Evolutionary conservation across 2,888 invertebrate genomes (phyloP), one percentile per base, ranked within the genome.

Genomic region (Phortica okadai): DNA sequence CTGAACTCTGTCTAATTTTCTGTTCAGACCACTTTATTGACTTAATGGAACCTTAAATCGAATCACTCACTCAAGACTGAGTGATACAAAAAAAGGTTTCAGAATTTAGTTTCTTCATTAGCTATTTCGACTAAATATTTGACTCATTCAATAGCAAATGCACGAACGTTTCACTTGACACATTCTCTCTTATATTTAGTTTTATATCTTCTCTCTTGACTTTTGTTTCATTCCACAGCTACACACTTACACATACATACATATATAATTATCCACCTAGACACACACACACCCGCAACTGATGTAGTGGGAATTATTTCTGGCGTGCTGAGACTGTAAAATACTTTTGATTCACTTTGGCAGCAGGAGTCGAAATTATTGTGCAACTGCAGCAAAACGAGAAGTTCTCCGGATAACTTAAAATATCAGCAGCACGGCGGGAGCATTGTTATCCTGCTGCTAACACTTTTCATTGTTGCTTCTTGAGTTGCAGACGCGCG

Each of bases 291-390:
- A 41, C 3, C 11, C 11, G 14, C 11, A 21, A 42, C 6, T 42
- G n/a, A 2, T 50, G 8, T 14, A 50, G 79, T 85, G 85, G 83
- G 84, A 85, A 86, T 87, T 86, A 85, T 85, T 85, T 86, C 87
- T 82, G 80, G 83, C 82, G 84, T 87, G 83, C 86, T 84, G 76
- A 83, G 87, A 84, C 83, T 85, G 85, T 83, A 87, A 85, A 87
- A 85, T 84, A 83, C 83, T 83, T 81, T 79, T 77, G 72, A 74
- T 74, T 78, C 84, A 78, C 77, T 77, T 75, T 72, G 66, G 74
- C 79, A 77, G 41, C 6, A 69, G 41, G 5, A 72, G 33, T n/a
- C 16, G 45, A 62, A 64, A 41, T 45, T 58, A 41, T 73, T n/a
- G 42, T 69, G 76, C 75, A 77, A 77, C 75, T 85, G 86, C 86